Evolutionary conservation across 2,888 invertebrate genomes (phyloP), one percentile per base, ranked within the genome.

Genomic region (Pherbina coryleti): DNA sequence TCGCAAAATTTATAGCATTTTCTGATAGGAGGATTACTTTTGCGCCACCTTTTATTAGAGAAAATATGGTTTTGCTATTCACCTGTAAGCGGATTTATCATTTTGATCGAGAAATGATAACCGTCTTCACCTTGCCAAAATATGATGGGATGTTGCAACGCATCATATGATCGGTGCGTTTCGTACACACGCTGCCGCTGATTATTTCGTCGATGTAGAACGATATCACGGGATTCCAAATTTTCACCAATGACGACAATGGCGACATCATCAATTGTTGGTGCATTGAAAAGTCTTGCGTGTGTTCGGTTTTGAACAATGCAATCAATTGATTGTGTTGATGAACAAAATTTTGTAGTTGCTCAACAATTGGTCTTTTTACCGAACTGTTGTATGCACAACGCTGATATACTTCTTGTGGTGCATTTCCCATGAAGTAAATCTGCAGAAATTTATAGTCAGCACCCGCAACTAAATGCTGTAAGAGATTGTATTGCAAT

Each of bases 151-250:
- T 80, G 76, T 60, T 79, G 75, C 3, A 80, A 22, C 5, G 77
- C 78, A 49, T 79, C 80, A 37, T 79, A 80, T 28, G 78, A 79
- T 4, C 77, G 70, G 49, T 80, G 79, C 2, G 72, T 78, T 76
- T 78, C 76, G 5, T 70, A 57, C 11, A 80, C 49, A 11, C 67
- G 64, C 57, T 79, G 76, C n/a, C 76, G n/a, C 19, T 25, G 11
- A 55, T 72, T 25, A 28, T 71, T 62, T 22, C 74, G 51, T 22
- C 74, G 66, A n/a, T 70, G 55, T 7, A 80, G 2, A 37, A 69
- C 14, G 1, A 81, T 79, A 37, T 79, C 78, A 8, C 78, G 51
- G n/a, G 14, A 8, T 0, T 72, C 75, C 5, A 75, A 60, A 37
- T 44, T n/a, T 5, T 79, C 60, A 25, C 73, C 80, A 37, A 78